These are phyloP conservation scores for Diphyllodes magnificus DNA, from an alignment of 2,113 vertebrate species.

Conservation along the genomic window DNA sequence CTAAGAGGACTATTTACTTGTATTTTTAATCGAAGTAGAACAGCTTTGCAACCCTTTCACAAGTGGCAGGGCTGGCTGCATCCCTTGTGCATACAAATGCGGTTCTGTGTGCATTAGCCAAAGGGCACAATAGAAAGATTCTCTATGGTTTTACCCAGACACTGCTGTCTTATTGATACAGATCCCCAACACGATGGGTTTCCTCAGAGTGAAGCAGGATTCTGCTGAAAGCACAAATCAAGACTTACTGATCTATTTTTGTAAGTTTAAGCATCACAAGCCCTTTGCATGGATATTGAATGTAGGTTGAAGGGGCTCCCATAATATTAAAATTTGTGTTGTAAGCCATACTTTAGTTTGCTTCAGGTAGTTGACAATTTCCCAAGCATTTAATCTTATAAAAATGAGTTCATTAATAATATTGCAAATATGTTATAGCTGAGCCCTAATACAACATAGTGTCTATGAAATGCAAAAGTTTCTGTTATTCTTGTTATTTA, in stretches of 20 bases:
- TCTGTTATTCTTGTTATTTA: background rate
- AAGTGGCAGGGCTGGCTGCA: background rate
- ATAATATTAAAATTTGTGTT: background rate
- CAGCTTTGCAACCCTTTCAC: background rate
- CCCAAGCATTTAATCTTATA: background rate
- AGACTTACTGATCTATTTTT: background rate
- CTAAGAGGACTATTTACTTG: background rate
- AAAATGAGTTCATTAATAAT: background rate
- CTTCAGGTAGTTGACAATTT: background rate
- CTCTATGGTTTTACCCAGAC: background rate
- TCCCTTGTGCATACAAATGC: background rate
- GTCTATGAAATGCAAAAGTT: background rate
- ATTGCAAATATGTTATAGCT: background rate
- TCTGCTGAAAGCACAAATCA: background rate
- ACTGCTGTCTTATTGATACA: background rate
- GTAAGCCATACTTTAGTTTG: background rate
- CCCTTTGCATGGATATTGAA: background rate
- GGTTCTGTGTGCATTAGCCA: background rate
- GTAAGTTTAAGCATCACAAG: background rate
- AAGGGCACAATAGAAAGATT: background rate
- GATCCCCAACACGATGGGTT: background rate
- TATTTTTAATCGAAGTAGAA: conserved; percentile 17
- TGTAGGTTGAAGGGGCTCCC: background rate
- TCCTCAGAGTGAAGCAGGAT: background rate
- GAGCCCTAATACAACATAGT: background rate